Conservation (phyloP, 64 coral and sea anemone species). For the Montipora foliosa region DNA sequence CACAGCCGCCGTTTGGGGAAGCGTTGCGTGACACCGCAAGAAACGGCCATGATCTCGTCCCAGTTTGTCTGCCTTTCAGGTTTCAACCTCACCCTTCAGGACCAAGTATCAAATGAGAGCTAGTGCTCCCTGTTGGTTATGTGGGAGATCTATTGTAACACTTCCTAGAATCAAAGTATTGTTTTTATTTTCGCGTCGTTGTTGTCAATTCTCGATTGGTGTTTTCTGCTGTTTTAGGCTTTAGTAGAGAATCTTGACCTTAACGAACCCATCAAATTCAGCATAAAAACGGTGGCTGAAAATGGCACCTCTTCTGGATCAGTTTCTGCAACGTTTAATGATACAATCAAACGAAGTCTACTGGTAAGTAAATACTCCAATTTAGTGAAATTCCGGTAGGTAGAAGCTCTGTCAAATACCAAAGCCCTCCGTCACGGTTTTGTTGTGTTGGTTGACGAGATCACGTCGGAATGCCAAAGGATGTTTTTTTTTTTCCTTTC, state of each 20-base stretch:
- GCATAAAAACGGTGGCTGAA: constrained; percentile 82
- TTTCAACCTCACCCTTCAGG: no score
- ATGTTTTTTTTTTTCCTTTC: no score
- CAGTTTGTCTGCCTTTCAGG: no score
- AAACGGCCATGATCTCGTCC: no score
- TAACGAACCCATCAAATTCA: constrained; percentile 70
- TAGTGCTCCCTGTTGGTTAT: neutral
- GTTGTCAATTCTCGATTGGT: neutral
- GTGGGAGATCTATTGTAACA: neutral
- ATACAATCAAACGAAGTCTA: constrained; percentile 63
- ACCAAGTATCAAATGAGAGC: no score
- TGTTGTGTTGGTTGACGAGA: no score
- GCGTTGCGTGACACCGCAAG: no score
- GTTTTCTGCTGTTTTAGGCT: constrained; percentile 61
- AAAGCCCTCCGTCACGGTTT: no score
- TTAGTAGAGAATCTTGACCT: constrained; percentile 93
- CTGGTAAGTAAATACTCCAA: constrained; percentile 15
- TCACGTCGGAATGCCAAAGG: no score
- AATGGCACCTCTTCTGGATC: constrained; percentile 77
- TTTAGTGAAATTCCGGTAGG: no score
- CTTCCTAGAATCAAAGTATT: neutral
- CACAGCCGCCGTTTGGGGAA: no score
- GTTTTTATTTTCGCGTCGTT: neutral
- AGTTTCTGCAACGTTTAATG: constrained; percentile 69
- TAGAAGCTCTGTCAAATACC: no score